Evolutionary conservation across 2,797 vertebrate species (phyloP).

Genomic region (Myotis findleyi): DNA sequence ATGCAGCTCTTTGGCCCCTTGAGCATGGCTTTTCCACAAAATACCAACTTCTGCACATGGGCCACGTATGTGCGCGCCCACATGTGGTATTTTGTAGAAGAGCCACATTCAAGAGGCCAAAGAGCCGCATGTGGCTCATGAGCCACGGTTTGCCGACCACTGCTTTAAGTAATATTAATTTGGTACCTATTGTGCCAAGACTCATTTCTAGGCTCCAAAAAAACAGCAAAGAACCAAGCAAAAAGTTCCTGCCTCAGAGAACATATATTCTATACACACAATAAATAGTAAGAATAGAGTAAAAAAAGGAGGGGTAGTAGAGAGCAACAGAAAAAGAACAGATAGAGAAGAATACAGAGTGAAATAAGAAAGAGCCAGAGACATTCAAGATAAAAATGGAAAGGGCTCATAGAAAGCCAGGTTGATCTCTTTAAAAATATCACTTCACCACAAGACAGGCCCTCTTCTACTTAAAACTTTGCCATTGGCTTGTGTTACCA

Average conservation of each 20-base stretch:
- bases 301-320: not conserved
- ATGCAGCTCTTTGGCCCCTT: no score
- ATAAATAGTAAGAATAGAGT: not conserved
- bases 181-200: not conserved
- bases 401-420: not conserved
- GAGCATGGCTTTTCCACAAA: no score
- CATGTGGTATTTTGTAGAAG: no score
- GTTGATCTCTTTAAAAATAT: not conserved
- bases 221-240: slow-evolving; percentile 22
- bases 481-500: not conserved
- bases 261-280: not conserved
- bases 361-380: not conserved
- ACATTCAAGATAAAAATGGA: not conserved
- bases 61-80: no score
- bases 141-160: no score
- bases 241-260: not conserved
- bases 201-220: slow-evolving; percentile 1
- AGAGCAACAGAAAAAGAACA: not conserved
- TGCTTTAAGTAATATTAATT: not conserved
- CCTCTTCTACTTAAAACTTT: slow-evolving; percentile 42
- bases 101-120: no score
- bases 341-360: not conserved
- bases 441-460: not conserved
- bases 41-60: no score
- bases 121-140: no score